phyloP scores from a whole-genome alignment of 1,140 invertebrate genomes.

The Dendrolimus kikuchii region DNA sequence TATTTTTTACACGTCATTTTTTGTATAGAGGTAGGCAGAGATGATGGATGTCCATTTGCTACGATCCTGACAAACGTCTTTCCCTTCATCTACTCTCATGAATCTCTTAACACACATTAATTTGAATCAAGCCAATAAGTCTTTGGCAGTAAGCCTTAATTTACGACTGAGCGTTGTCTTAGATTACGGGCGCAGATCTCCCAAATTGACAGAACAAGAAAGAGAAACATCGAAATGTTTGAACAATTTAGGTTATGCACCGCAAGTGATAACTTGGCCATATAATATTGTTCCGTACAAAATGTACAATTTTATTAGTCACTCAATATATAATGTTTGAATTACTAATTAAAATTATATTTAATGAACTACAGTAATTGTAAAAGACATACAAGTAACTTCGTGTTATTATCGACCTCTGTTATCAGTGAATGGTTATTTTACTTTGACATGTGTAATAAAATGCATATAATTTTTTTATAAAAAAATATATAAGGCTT shows the following conservation, averaged over 20 bases:
- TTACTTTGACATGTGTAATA: constrained; percentile 54
- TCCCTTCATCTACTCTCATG: too few relatives aligned
- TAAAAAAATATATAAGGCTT: constrained; percentile 57
- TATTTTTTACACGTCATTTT: too few relatives aligned
- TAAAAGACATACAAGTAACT: constrained; percentile 40
- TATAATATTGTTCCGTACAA: constrained; percentile 42
- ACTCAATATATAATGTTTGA: constrained; percentile 12
- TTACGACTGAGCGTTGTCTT: too few relatives aligned
- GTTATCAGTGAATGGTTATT: constrained; percentile 27
- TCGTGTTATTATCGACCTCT: constrained; percentile 15
- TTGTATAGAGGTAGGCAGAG: too few relatives aligned
- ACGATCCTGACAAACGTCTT: too few relatives aligned
- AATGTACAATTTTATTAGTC: constrained; percentile 46
- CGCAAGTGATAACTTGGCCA: constrained; percentile 31
- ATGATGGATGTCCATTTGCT: too few relatives aligned
- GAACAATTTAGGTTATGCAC: constrained; percentile 4
- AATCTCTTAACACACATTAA: too few relatives aligned
- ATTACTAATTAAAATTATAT: constrained; percentile 5
- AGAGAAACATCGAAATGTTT: constrained; percentile 6
- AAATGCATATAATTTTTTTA: constrained; percentile 66
- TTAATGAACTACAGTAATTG: constrained; percentile 8
- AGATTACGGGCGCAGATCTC: too few relatives aligned
- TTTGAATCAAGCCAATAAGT: too few relatives aligned
- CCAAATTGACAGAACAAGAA: too few relatives aligned
- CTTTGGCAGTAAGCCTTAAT: too few relatives aligned